These are phyloP conservation scores for Acanthosepion esculentum DNA, from an alignment of 2,888 invertebrate species.

Conservation along the genomic window DNA sequence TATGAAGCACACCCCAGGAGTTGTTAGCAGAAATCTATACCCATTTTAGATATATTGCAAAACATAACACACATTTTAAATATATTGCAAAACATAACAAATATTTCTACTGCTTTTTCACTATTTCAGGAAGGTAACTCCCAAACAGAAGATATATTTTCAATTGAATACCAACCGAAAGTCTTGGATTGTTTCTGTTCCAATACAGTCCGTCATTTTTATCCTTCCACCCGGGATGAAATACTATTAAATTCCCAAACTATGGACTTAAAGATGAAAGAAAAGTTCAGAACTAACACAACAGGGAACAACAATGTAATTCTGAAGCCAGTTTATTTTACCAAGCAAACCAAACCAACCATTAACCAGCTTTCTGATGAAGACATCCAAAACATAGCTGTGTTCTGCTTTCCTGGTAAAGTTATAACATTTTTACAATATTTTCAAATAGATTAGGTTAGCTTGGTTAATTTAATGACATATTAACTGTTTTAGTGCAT, in stretches of 20 bases:
- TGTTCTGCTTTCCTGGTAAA: slow-evolving; percentile 72
- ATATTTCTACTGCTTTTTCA: neutral
- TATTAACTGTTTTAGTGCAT: too few species aligned
- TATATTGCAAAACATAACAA: neutral
- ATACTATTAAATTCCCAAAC: neutral
- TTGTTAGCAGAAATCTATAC: too few species aligned
- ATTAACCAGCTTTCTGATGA: slow-evolving; percentile 65
- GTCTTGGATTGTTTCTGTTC: neutral
- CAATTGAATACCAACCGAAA: neutral
- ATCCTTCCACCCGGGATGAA: neutral
- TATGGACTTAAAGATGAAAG: slow-evolving; percentile 45
- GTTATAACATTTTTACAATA: too few species aligned
- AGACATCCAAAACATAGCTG: slow-evolving; percentile 65
- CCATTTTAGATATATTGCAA: too few species aligned
- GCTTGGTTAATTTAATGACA: too few species aligned
- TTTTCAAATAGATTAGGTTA: too few species aligned
- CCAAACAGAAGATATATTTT: neutral
- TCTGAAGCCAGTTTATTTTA: neutral
- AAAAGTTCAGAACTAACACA: neutral
- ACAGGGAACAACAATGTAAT: neutral
- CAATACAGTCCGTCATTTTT: slow-evolving; percentile 37
- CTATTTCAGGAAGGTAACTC: neutral
- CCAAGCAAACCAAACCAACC: neutral
- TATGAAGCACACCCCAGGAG: too few species aligned
- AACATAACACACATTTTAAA: too few species aligned